phyloP scores from a whole-genome alignment of 2,888 invertebrate genomes.

The Thereva unica region DNA sequence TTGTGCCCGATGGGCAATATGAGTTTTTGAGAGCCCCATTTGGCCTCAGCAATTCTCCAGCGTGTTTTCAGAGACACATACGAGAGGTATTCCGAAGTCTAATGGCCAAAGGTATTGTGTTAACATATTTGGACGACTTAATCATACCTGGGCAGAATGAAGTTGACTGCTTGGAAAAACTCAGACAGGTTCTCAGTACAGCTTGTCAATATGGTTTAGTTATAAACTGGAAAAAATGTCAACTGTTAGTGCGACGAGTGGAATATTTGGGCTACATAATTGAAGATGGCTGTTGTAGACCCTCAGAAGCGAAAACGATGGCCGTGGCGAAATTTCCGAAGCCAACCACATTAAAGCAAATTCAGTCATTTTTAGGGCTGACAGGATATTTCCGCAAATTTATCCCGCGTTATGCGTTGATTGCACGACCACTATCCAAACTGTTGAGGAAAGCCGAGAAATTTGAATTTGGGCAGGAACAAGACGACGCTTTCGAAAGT shows the following conservation, averaged over 20 bases:
- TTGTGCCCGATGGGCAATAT: too few relatives aligned
- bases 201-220: conserved; percentile 35
- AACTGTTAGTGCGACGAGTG: conserved; percentile 43
- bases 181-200: background rate
- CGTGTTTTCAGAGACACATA: conserved; percentile 47
- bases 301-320: conserved; percentile 45
- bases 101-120: conserved; percentile 11
- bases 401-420: conserved; percentile 46
- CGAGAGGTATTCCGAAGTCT: conserved; percentile 19
- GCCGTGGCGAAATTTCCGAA: conserved; percentile 47
- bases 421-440: conserved; percentile 50
- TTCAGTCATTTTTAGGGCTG: conserved; percentile 50
- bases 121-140: conserved; percentile 21
- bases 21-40: conserved; percentile 48
- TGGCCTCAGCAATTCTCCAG: conserved; percentile 51
- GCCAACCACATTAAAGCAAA: conserved; percentile 45
- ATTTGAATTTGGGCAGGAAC: conserved; percentile 43
- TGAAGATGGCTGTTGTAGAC: conserved; percentile 43
- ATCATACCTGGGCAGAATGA: conserved; percentile 28
- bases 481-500: conserved; percentile 43
- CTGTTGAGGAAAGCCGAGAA: conserved; percentile 32
- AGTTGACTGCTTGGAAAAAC: conserved; percentile 21
- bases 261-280: conserved; percentile 42
- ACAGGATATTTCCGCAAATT: conserved; percentile 52
- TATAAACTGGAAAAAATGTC: conserved; percentile 44